Conservation (phyloP, 2,888 invertebrate species). For the Mythimna lalbum region DNA sequence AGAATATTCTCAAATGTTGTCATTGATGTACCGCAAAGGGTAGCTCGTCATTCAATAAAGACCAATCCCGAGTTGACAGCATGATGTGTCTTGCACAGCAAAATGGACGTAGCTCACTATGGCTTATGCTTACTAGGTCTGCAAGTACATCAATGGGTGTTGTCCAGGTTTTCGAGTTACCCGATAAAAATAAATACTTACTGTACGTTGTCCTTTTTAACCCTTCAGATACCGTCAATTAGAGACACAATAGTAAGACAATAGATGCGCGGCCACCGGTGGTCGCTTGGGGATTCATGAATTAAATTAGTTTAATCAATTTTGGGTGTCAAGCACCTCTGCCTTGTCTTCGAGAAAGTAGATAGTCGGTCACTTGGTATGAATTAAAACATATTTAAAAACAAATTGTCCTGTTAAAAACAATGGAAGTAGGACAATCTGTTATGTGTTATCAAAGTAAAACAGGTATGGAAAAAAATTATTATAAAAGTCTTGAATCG, state of each 20-base stretch:
- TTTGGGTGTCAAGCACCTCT: constrained; percentile 29
- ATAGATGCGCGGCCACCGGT: no score
- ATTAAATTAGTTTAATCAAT: constrained; percentile 8
- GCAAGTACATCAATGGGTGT: not conserved
- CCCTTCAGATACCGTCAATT: no score
- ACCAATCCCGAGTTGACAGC: no score
- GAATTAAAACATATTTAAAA: constrained; percentile 3
- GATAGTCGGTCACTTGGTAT: constrained; percentile 17
- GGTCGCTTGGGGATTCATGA: no score
- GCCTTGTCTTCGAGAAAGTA: constrained; percentile 21
- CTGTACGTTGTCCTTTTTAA: not conserved
- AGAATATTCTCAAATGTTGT: no score
- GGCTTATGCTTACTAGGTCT: no score
- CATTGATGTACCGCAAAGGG: no score
- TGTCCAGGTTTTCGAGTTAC: constrained; percentile 3
- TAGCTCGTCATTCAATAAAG: no score
- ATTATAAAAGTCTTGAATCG: constrained; percentile 12
- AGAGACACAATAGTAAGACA: no score
- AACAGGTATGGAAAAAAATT: not conserved
- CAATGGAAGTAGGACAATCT: not conserved
- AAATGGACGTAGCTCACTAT: no score
- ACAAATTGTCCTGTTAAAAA: not conserved
- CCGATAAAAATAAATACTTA: not conserved
- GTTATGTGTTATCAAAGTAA: not conserved
- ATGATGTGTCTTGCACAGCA: no score